Evolutionary conservation across 2,113 vertebrate genomes (phyloP).

Genomic region (Thunnus maccoyii): DNA sequence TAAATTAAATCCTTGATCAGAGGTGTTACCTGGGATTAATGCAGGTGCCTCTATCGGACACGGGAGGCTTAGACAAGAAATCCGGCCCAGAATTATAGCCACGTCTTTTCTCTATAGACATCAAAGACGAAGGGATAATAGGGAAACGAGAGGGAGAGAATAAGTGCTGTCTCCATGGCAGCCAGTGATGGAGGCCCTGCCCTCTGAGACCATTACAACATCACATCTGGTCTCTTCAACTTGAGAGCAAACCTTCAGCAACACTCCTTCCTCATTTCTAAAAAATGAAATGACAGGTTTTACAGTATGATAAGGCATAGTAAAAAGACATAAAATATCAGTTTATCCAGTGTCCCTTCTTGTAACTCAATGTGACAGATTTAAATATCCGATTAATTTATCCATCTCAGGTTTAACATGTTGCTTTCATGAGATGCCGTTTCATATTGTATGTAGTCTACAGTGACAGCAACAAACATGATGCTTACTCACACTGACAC

Average conservation of each 20-base stretch:
- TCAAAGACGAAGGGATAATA: constrained; percentile 59
- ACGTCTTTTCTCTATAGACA: constrained; percentile 33
- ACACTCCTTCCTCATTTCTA: neutral
- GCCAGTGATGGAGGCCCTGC: constrained; percentile 49
- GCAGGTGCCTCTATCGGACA: constrained; percentile 58
- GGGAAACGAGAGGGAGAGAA: constrained; percentile 36
- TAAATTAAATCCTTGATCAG: constrained; percentile 81
- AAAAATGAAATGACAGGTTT: constrained; percentile 1
- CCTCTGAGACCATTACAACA: constrained; percentile 35
- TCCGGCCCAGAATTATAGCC: constrained; percentile 45
- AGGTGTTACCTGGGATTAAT: constrained; percentile 80
- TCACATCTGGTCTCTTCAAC: constrained; percentile 39
- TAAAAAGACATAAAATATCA: too few relatives aligned
- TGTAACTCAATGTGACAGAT: constrained; percentile 1
- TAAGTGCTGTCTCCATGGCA: constrained; percentile 60
- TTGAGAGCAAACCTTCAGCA: neutral
- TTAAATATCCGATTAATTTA: constrained; percentile 4
- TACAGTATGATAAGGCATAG: neutral
- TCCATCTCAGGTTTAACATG: neutral
- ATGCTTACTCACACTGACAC: too few relatives aligned
- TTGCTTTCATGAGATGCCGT: neutral
- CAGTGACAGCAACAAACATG: too few relatives aligned
- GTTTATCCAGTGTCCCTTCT: too few relatives aligned
- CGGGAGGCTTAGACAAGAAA: constrained; percentile 49
- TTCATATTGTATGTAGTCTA: too few relatives aligned